Conservation (phyloP, 2,888 invertebrate species). For the Andrena fulva region DNA sequence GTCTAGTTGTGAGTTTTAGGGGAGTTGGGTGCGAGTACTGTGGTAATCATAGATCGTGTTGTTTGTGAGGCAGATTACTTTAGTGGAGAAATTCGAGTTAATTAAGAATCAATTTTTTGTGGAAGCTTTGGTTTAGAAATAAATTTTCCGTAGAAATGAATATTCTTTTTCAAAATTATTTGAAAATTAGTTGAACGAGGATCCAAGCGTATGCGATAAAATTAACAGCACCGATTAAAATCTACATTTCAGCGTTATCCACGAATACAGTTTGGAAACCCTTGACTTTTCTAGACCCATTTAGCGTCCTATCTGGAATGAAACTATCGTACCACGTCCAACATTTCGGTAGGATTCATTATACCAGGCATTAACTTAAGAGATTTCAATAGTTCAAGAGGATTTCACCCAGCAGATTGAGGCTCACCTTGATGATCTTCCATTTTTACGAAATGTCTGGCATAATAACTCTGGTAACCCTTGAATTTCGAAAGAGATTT, state of each 20-base stretch:
- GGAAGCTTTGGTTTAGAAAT: background rate
- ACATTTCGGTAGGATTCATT: constrained; percentile 28
- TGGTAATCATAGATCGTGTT: too few species aligned
- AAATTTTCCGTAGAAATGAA: background rate
- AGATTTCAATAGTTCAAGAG: constrained; percentile 36
- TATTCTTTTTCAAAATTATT: constrained; percentile 1
- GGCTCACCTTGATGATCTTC: constrained; percentile 22
- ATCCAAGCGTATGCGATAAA: background rate
- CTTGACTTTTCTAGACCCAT: constrained; percentile 32
- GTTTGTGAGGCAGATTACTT: too few species aligned
- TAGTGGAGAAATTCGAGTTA: too few species aligned
- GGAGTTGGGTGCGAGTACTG: too few species aligned
- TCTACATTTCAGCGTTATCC: background rate
- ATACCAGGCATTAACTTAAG: constrained; percentile 24
- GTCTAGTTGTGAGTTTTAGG: too few species aligned
- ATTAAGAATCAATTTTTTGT: too few species aligned
- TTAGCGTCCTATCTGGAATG: constrained; percentile 11
- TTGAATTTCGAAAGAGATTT: constrained; percentile 19
- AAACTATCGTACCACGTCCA: background rate
- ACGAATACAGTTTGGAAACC: background rate
- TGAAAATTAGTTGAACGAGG: background rate
- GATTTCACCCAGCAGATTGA: constrained; percentile 19
- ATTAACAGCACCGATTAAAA: constrained; percentile 21
- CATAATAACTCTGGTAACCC: background rate
- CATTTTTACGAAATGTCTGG: constrained; percentile 10